A percentile compares a stretch with the other conserved stretches of the same genome.
These are phyloP conservation scores for Cynocephalus volans DNA, from an alignment of 2,113 vertebrate species.

Conservation along the genomic window DNA sequence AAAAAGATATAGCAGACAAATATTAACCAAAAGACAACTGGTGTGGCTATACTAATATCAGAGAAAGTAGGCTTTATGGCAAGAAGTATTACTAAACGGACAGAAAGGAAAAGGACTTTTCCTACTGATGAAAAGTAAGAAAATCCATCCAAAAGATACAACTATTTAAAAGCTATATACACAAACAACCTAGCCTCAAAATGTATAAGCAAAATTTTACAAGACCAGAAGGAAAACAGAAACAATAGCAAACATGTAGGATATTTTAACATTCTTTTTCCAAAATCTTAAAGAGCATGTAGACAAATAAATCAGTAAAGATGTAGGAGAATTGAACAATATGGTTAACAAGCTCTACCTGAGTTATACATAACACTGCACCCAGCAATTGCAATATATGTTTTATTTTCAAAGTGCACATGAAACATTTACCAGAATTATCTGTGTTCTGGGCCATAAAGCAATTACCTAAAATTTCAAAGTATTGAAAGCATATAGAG, in stretches of 20 bases:
- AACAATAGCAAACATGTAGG: not conserved
- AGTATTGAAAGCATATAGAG: not conserved
- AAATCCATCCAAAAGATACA: not conserved
- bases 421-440: not conserved
- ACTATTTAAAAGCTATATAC: not conserved
- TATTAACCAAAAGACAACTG: not conserved
- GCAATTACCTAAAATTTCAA: not conserved
- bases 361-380: not conserved
- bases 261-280: constrained; percentile 16
- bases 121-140: not conserved
- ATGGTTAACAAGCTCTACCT: not conserved
- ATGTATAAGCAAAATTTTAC: not conserved
- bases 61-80: not conserved
- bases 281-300: not conserved
- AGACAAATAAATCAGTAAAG: not conserved
- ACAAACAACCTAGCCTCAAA: not conserved
- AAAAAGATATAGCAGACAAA: not conserved
- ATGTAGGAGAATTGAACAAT: not conserved
- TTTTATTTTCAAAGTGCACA: not conserved
- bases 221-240: not conserved
- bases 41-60: not conserved
- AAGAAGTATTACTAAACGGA: not conserved
- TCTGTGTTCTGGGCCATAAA: not conserved
- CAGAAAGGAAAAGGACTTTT: not conserved
- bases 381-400: not conserved